Percentiles rank a stretch among this genome's conserved stretches.
Evolutionary conservation across 2,888 invertebrate species (phyloP).

Genomic region (Pimpla rufipes): DNA sequence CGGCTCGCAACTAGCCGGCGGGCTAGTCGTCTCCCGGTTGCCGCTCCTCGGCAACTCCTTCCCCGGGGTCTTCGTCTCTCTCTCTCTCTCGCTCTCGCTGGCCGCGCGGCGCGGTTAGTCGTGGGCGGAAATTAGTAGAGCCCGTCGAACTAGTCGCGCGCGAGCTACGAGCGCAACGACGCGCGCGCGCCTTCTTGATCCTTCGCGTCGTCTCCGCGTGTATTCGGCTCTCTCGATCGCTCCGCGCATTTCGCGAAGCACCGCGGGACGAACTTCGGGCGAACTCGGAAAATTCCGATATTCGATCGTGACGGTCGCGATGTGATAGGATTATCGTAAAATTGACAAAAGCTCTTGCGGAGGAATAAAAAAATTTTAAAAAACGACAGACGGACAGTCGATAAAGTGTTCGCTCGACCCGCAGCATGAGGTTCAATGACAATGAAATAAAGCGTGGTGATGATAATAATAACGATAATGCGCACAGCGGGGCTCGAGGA

Average conservation of each 20-base stretch:
- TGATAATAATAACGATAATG: neutral
- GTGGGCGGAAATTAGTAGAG: slow-evolving; percentile 83
- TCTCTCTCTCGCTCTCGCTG: slow-evolving; percentile 5
- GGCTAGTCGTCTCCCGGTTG: slow-evolving; percentile 18
- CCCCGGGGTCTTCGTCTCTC: slow-evolving; percentile 52
- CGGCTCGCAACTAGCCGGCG: slow-evolving; percentile 5
- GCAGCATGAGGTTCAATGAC: neutral
- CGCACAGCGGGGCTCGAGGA: neutral
- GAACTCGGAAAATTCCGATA: neutral
- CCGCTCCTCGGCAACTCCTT: slow-evolving; percentile 34
- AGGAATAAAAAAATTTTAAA: neutral
- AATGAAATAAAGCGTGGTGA: neutral
- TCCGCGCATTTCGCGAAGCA: neutral
- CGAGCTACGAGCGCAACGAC: slow-evolving; percentile 70
- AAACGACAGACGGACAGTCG: neutral
- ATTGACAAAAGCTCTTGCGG: neutral
- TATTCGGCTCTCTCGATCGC: slow-evolving; percentile 29
- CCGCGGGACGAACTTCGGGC: no score
- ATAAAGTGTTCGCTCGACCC: neutral
- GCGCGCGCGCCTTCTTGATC: slow-evolving; percentile 35
- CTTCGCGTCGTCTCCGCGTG: no score
- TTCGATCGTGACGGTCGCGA: neutral
- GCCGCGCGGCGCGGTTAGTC: slow-evolving; percentile 68
- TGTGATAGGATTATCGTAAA: neutral
- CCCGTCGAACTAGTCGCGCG: slow-evolving; percentile 79